These are phyloP conservation scores for Astyanax mexicanus DNA, from an alignment of 2,797 vertebrate species.

Conservation along the genomic window DNA sequence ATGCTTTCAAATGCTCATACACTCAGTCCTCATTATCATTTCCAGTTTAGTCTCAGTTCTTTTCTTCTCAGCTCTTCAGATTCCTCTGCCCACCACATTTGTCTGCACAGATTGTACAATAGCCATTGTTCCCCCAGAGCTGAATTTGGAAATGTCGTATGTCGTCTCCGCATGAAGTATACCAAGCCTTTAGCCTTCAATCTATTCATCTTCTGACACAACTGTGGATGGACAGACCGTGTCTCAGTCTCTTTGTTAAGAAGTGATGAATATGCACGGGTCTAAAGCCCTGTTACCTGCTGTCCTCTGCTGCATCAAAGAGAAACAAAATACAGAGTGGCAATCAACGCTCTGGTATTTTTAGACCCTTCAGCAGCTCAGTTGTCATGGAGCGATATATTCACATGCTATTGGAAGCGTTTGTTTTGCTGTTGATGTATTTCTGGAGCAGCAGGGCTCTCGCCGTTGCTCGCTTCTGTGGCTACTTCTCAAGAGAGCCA, in stretches of 20 bases:
- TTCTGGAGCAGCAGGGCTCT: slow-evolving; percentile 36
- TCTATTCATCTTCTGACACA: too few species aligned
- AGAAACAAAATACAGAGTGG: slow-evolving; percentile 14
- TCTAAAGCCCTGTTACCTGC: neutral
- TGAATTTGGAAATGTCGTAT: neutral
- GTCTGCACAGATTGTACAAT: neutral
- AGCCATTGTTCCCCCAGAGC: neutral
- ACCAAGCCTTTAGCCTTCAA: too few species aligned
- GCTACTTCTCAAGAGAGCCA: slow-evolving; percentile 23
- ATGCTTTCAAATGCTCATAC: slow-evolving; percentile 24
- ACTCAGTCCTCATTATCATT: neutral
- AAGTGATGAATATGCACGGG: neutral
- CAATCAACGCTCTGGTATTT: slow-evolving; percentile 1
- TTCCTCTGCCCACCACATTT: neutral
- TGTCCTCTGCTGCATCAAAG: neutral
- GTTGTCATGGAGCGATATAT: slow-evolving; percentile 52
- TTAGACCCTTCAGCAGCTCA: slow-evolving; percentile 19
- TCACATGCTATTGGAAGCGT: slow-evolving; percentile 24
- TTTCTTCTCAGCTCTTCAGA: neutral
- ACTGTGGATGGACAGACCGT: neutral
- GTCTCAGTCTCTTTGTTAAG: slow-evolving; percentile 5
- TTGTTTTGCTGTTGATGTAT: slow-evolving; percentile 31
- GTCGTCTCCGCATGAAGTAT: too few species aligned
- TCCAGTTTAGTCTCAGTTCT: neutral
- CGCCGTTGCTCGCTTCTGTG: slow-evolving; percentile 18